Conservation (phyloP, 2,113 vertebrate species). For the Pelusios castaneus region DNA sequence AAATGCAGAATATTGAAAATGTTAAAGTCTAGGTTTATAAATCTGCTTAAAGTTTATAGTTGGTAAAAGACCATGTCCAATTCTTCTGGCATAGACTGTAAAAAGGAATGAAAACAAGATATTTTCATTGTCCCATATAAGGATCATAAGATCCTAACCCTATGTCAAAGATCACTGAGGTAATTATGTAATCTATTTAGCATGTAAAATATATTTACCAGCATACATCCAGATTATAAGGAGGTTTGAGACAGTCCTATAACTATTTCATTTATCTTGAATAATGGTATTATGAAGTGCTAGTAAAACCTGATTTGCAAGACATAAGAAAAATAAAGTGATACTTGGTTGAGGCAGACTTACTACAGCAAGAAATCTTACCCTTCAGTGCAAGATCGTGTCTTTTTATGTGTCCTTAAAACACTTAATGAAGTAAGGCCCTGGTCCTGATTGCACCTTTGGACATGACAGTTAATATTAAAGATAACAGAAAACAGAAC, state of each 20-base stretch:
- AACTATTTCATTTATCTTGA: neutral
- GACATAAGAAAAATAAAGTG: neutral
- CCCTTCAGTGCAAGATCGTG: neutral
- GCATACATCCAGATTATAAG: neutral
- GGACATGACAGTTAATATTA: conserved; percentile 7
- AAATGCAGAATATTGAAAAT: conserved; percentile 69
- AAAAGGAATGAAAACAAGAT: conserved; percentile 51
- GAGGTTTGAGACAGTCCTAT: neutral
- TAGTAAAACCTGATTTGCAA: neutral
- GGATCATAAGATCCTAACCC: neutral
- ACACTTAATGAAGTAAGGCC: neutral
- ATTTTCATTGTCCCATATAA: neutral
- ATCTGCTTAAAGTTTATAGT: conserved; percentile 61
- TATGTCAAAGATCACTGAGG: neutral
- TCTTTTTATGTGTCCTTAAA: neutral
- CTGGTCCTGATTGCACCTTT: neutral
- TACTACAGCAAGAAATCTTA: conserved; percentile 36
- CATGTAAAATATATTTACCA: neutral
- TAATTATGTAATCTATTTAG: conserved; percentile 19
- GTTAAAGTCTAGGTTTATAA: conserved; percentile 67
- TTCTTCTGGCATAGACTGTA: conserved; percentile 41
- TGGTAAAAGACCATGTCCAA: conserved; percentile 44
- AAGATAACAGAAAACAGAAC: conserved; percentile 9
- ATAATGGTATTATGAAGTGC: neutral
- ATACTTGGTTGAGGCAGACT: neutral